Evolutionary conservation across 2,797 vertebrate species (phyloP).

Genomic region (Oophaga sylvatica): DNA sequence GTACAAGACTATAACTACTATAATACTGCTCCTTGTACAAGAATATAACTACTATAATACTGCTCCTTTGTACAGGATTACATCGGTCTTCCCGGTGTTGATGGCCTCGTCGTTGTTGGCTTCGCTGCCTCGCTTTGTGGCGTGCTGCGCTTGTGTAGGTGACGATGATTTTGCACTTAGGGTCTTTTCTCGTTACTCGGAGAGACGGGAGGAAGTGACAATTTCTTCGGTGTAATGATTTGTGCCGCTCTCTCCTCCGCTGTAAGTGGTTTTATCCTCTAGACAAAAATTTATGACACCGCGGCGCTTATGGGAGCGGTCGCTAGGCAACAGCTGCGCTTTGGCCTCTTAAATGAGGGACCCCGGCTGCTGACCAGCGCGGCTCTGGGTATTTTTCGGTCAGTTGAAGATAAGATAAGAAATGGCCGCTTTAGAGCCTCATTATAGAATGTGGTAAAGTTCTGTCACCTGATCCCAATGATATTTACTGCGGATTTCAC

Average conservation of each 20-base stretch:
- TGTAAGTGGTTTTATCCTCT: slow-evolving; percentile 24
- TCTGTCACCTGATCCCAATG: neutral
- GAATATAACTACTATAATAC: slow-evolving; percentile 19
- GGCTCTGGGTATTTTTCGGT: neutral
- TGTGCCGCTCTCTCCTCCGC: neutral
- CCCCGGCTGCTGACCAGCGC: neutral
- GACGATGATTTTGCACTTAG: neutral
- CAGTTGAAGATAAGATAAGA: neutral
- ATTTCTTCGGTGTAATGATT: neutral
- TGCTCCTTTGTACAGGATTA: neutral
- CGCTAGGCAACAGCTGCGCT: slow-evolving; percentile 19
- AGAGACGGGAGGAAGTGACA: neutral
- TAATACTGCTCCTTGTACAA: neutral
- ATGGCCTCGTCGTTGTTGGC: too few relatives aligned
- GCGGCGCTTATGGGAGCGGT: slow-evolving; percentile 21
- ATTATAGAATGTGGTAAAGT: neutral
- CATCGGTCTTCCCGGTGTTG: too few relatives aligned
- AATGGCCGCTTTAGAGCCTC: neutral
- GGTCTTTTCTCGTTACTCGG: neutral
- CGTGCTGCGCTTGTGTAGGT: neutral
- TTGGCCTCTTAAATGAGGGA: slow-evolving; percentile 14
- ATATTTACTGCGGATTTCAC: too few relatives aligned
- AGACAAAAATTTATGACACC: slow-evolving; percentile 18
- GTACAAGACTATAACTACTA: too few relatives aligned
- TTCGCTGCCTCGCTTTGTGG: neutral